Evolutionary conservation across 2,888 invertebrate genomes (phyloP).

Genomic region (Alentia gelatinosa): DNA sequence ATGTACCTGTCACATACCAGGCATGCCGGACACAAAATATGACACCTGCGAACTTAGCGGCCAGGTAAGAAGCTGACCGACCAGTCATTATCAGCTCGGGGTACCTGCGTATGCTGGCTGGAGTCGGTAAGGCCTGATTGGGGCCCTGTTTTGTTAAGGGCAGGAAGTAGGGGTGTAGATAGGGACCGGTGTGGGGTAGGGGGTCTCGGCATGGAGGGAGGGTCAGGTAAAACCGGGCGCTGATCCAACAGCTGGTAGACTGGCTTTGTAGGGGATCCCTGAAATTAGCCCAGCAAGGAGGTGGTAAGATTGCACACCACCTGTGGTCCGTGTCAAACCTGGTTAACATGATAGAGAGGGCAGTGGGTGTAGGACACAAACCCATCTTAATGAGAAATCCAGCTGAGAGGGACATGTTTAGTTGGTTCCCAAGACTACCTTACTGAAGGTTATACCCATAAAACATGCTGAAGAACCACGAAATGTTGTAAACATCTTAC

Average conservation of each 20-base stretch:
- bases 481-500: too few relatives aligned
- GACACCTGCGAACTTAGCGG: neutral
- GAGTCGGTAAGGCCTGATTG: neutral
- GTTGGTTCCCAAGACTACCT: too few relatives aligned
- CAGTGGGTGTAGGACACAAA: too few relatives aligned
- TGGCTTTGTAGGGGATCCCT: neutral
- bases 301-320: too few relatives aligned
- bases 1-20: conserved; percentile 29
- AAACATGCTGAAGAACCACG: too few relatives aligned
- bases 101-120: neutral
- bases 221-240: neutral
- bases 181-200: neutral
- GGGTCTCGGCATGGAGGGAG: neutral
- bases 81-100: neutral
- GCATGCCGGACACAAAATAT: neutral
- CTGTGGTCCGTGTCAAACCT: too few relatives aligned
- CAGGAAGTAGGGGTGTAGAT: neutral
- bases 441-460: too few relatives aligned
- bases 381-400: too few relatives aligned
- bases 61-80: neutral
- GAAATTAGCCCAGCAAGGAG: neutral
- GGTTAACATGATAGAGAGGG: too few relatives aligned
- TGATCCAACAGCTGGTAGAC: neutral
- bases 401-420: too few relatives aligned
- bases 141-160: neutral